Base-by-base conservation (phyloP, 2,113 vertebrate species). In the Ifrita kowaldi region DNA sequence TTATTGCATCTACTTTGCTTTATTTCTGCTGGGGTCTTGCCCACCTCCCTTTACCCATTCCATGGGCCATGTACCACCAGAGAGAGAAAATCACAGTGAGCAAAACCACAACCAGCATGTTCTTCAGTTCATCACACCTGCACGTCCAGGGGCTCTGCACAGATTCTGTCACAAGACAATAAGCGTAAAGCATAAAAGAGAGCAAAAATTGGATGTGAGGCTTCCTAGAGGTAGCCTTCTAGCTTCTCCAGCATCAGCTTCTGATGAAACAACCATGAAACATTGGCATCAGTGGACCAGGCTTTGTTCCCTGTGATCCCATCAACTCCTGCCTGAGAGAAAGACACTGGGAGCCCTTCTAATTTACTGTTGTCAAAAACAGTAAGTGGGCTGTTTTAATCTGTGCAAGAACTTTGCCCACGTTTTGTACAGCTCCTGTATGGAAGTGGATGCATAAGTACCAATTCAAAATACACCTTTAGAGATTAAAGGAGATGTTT, bases 91-190 rank as follows among this genome's bases (percentile, higher is more conserved):
- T 13, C 16, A 13, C 24, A 21, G n/a, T n/a, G 32, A 86, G 12
- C 19, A 6, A 60, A 56, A 39, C 14, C 23, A 16, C 12, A 56
- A 24, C 5, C 21, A 35, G 5, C 4, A 3, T 11, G 26, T 32
- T 70, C 33, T 16, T 42, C 39, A 22, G 24, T 44, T 53, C 5
- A 1, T 13, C 23, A 27, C 10, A 26, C 10, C 37, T 63, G 62
- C 63, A 42, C 0, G 0, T 14, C 6, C 44, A 27, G 32, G 8
- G 8, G 16, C 32, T 67, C 47, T 53, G 62, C n/a, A 30, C 42
- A 70, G 24, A 67, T 6, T 17, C 35, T 46, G 13, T 22, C 35
- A 8, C 33, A 62, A 62, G 37, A 44, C 13, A 10, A 23, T 16
- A 52, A 64, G 6, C 35, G 10, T 30, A n/a, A 57, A 55, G 4